These are phyloP conservation scores for Cotesia congregata DNA, from an alignment of 2,888 invertebrate genomes.

Conservation along the genomic window DNA sequence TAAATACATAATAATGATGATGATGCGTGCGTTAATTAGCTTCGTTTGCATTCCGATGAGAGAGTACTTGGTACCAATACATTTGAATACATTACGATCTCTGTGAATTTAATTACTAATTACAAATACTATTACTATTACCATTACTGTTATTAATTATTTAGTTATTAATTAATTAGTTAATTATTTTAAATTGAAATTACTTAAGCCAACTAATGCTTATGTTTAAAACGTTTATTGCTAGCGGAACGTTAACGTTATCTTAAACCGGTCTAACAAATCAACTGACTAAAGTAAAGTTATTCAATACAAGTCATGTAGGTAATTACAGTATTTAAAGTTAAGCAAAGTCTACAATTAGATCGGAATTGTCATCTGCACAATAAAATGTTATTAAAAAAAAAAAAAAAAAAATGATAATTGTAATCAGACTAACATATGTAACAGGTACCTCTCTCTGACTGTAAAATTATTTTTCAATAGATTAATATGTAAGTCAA, in stretches of 20 bases:
- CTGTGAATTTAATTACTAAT: conserved; percentile 9
- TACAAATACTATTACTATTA: conserved; percentile 11
- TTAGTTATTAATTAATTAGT: conserved; percentile 40
- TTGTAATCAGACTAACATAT: conserved; percentile 39
- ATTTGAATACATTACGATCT: conserved; percentile 42
- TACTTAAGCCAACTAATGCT: neutral
- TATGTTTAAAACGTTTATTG: neutral
- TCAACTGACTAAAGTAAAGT: neutral
- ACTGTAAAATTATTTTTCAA: conserved; percentile 32
- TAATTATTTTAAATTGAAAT: conserved; percentile 19
- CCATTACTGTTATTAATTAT: conserved; percentile 46
- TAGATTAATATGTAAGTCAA: conserved; percentile 25
- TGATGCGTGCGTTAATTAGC: conserved; percentile 47
- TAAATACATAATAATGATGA: conserved; percentile 35
- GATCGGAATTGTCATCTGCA: conserved; percentile 54
- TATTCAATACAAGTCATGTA: conserved; percentile 34
- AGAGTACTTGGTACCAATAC: conserved; percentile 46
- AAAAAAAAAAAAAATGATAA: conserved; percentile 17
- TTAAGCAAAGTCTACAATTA: conserved; percentile 39
- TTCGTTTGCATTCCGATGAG: conserved; percentile 53
- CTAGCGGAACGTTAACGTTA: neutral
- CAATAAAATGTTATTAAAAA: conserved; percentile 43
- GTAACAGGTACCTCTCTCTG: conserved; percentile 49
- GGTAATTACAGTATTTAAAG: conserved; percentile 38
- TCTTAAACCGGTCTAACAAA: conserved; percentile 29